phyloP scores from a whole-genome alignment of 2,113 vertebrate species.

The Serilophus lunatus region DNA sequence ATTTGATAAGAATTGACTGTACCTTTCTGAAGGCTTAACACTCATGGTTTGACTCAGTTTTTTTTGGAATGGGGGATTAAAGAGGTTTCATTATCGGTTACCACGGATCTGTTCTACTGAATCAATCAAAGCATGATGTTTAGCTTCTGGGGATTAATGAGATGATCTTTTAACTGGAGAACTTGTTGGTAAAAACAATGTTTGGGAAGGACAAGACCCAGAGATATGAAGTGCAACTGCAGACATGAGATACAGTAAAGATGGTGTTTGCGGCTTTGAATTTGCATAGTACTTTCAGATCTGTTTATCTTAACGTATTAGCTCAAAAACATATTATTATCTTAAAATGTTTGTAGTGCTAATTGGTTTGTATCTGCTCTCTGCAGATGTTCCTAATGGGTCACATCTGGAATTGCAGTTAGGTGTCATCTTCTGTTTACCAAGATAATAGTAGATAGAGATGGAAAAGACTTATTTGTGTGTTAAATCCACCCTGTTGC shows the following conservation, averaged over 20 bases:
- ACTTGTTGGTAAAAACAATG: background rate
- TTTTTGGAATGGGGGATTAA: slow-evolving; percentile 48
- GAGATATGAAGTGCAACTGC: background rate
- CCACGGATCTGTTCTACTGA: slow-evolving; percentile 20
- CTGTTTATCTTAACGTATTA: background rate
- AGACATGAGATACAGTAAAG: background rate
- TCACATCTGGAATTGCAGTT: background rate
- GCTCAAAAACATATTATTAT: background rate
- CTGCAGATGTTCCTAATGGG: background rate
- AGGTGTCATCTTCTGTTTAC: background rate
- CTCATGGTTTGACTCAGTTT: background rate
- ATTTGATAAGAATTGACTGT: slow-evolving; percentile 34
- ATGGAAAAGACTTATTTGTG: background rate
- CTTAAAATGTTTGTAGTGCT: background rate
- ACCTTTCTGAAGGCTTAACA: slow-evolving; percentile 16
- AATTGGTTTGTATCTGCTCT: background rate
- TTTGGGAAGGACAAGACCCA: slow-evolving; percentile 16
- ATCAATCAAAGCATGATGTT: slow-evolving; percentile 46
- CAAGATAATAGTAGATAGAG: background rate
- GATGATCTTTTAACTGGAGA: background rate
- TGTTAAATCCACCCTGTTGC: background rate
- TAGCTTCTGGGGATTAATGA: slow-evolving; percentile 52
- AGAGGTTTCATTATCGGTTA: slow-evolving; percentile 43
- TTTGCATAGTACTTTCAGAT: background rate
- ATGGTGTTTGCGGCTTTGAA: background rate